Evolutionary conservation across 2,888 invertebrate genomes (phyloP).

Genomic region (Panopea generosa): DNA sequence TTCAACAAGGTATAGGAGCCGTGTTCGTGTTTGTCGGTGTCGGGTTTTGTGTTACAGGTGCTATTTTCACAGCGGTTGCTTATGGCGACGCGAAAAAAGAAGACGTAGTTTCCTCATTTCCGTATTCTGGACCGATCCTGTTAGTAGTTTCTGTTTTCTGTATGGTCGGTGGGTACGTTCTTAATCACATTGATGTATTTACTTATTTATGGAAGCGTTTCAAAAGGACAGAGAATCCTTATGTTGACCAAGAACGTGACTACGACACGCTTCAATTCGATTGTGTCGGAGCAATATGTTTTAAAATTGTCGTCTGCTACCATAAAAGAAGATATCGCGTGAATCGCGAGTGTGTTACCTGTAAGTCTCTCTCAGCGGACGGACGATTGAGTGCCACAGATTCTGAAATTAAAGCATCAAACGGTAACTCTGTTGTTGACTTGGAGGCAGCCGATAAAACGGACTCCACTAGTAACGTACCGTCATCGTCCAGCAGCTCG

Average conservation of each 20-base stretch:
- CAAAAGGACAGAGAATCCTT: conserved; percentile 24
- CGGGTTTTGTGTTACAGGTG: background rate
- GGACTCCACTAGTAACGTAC: too few species aligned
- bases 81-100: background rate
- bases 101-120: background rate
- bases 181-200: conserved; percentile 25
- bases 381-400: too few species aligned
- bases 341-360: too few species aligned
- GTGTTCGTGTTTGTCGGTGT: conserved; percentile 11
- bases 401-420: too few species aligned
- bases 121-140: conserved; percentile 31
- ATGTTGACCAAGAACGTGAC: conserved; percentile 21
- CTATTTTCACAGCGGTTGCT: conserved; percentile 2
- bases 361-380: too few species aligned
- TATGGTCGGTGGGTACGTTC: conserved; percentile 27
- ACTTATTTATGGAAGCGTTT: conserved; percentile 23
- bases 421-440: too few species aligned
- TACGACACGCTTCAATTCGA: conserved; percentile 14
- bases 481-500: too few species aligned
- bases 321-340: too few species aligned
- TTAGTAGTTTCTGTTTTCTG: conserved; percentile 22
- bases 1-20: background rate
- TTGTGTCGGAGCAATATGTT: conserved; percentile 24
- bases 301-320: conserved; percentile 12
- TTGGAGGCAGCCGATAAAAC: too few species aligned